Evolutionary conservation across 1,140 invertebrate genomes (phyloP), one percentile per base, ranked within the genome.

Genomic region (Oncopodura yosiiana): DNA sequence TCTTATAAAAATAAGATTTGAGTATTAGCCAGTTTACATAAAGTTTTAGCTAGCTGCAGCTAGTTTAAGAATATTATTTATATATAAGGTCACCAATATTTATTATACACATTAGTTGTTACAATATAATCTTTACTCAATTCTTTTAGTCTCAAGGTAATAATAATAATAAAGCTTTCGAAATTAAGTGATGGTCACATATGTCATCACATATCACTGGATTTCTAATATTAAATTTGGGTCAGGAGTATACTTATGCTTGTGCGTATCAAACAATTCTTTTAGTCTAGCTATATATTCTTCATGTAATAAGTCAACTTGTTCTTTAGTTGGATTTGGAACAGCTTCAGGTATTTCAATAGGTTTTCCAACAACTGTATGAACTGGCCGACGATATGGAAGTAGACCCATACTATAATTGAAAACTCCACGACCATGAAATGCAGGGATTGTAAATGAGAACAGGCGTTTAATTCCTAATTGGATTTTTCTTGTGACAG

Each of bases 331-430:
- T 3, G 90, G 88, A 12, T 85, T 73, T 9, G 70, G 62, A 53
- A 79, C 80, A n/a, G n/a, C n/a, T 68, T 78, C 79, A 23, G 77
- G 71, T 0, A 93, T 72, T 36, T 84, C 77, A 63, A 94, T 79
- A 9, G 90, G 89, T 41, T 73, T 73, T 0, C 91, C 91, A 66
- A 94, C 83, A 63, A 94, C 85, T 58, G 84, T 84, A 9, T 79
- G 79, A 26, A 94, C 77, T 0, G 84, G 85, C 56, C 72, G 76
- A 23, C 91, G 75, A 38, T 79, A 77, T 0, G 92, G 89, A 11
- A 94, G 66, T 1, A 92, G 66, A 0, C 91, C 92, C 70, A 87
- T 88, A 1, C 76, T 79, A 65, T 93, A 92, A 62, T 92, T 87
- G 64, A 95, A 87, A 26, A 94, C 73, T 1, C 91, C 90, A 54